These are phyloP conservation scores for Seriola aureovittata DNA, from an alignment of 2,113 vertebrate species.

Conservation along the genomic window DNA sequence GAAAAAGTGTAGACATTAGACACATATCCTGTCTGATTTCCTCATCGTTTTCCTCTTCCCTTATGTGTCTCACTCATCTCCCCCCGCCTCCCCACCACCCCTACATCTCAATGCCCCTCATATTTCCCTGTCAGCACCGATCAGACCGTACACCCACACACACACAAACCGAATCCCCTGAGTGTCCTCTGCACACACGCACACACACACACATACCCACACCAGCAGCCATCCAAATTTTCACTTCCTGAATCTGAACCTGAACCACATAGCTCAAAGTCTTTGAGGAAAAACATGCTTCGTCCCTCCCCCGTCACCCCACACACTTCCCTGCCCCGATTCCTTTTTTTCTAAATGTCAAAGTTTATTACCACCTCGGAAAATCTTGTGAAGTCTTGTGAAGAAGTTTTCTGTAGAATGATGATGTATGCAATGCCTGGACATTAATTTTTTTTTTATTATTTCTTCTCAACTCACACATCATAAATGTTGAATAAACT, in stretches of 20 bases:
- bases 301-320: conserved; percentile 14
- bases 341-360: conserved; percentile 72
- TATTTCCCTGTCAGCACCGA: conserved; percentile 70
- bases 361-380: conserved; percentile 63
- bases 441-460: conserved; percentile 36
- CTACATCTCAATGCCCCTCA: conserved; percentile 48
- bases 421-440: conserved; percentile 48
- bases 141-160: conserved; percentile 45
- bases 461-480: conserved; percentile 39
- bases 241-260: conserved; percentile 84
- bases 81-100: not conserved
- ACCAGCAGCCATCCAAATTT: conserved; percentile 70
- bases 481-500: conserved; percentile 54
- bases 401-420: conserved; percentile 56
- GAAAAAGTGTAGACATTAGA: conserved; percentile 55
- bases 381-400: conserved; percentile 47
- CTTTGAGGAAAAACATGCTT: conserved; percentile 77
- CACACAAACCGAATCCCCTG: conserved; percentile 34
- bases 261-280: conserved; percentile 74
- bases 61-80: conserved; percentile 54
- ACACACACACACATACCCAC: conserved; percentile 52
- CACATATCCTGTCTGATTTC: conserved; percentile 73
- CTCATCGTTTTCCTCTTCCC: conserved; percentile 73
- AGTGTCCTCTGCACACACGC: conserved; percentile 30
- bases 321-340: conserved; percentile 62